Conservation (phyloP, 2,888 invertebrate genomes). For the Psococerastis gibbosa region DNA sequence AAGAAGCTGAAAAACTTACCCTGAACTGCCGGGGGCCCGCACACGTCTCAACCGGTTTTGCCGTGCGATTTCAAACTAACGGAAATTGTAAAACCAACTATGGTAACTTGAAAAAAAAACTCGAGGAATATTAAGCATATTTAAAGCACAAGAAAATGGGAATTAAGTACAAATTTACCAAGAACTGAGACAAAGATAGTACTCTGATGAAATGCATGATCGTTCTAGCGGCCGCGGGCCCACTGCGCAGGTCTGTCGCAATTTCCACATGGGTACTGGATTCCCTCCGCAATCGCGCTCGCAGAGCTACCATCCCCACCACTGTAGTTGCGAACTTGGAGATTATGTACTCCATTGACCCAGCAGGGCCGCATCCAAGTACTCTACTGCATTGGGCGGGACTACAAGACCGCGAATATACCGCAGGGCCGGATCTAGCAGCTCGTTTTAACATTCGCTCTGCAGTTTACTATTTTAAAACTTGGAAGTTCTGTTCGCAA, state of each 20-base stretch:
- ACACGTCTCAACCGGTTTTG: no score
- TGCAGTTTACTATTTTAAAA: no score
- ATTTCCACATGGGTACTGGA: slow-evolving; percentile 11
- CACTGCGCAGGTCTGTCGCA: slow-evolving; percentile 7
- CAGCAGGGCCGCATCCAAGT: background rate
- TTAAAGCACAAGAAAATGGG: background rate
- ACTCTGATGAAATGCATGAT: slow-evolving; percentile 2
- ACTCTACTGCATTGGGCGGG: no score
- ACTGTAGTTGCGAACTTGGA: no score
- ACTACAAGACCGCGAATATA: no score
- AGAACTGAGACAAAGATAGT: background rate
- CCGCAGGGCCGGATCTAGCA: no score
- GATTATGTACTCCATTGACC: no score
- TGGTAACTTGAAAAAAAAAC: background rate
- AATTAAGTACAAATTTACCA: background rate
- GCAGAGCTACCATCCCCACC: background rate
- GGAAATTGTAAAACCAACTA: background rate
- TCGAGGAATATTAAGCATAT: background rate
- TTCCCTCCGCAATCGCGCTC: slow-evolving; percentile 8
- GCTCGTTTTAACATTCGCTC: no score
- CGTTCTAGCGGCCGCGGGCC: background rate
- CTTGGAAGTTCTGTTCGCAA: no score
- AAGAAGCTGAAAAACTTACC: no score
- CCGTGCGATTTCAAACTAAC: no score
- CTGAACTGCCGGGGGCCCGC: no score